A percentile compares a stretch with the other conserved stretches of the same genome.
Conservation (phyloP, 2,797 vertebrate genomes). For the Crotalus adamanteus region DNA sequence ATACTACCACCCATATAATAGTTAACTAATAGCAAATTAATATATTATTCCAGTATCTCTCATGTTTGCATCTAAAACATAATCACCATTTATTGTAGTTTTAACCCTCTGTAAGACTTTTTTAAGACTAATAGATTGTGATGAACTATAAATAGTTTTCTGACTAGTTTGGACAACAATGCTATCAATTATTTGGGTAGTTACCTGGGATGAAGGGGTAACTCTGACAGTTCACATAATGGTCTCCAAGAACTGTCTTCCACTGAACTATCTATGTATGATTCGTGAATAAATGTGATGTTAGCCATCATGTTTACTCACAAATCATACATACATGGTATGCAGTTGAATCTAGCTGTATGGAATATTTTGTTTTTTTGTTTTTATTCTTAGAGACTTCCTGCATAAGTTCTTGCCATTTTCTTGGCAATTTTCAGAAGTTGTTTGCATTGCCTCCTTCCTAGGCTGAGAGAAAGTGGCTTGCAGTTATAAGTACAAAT, state of each 20-base stretch:
- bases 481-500: background rate
- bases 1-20: conserved; percentile 58
- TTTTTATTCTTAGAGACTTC: background rate
- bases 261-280: too few species aligned
- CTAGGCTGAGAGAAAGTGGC: background rate
- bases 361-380: background rate
- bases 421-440: background rate
- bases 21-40: conserved; percentile 75
- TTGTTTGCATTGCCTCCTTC: background rate
- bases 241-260: background rate
- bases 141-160: background rate
- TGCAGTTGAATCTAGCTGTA: background rate
- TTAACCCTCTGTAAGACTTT: too few species aligned
- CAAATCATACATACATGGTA: background rate
- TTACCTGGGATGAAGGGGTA: background rate
- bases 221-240: background rate
- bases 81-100: conserved; percentile 20
- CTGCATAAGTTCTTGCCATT: background rate
- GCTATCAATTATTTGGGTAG: background rate
- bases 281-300: background rate
- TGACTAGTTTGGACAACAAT: background rate
- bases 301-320: background rate
- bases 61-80: conserved; percentile 61
- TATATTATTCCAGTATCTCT: conserved; percentile 70
- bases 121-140: background rate